Conservation (phyloP, 2,797 vertebrate species). For the Capromys pilorides region DNA sequence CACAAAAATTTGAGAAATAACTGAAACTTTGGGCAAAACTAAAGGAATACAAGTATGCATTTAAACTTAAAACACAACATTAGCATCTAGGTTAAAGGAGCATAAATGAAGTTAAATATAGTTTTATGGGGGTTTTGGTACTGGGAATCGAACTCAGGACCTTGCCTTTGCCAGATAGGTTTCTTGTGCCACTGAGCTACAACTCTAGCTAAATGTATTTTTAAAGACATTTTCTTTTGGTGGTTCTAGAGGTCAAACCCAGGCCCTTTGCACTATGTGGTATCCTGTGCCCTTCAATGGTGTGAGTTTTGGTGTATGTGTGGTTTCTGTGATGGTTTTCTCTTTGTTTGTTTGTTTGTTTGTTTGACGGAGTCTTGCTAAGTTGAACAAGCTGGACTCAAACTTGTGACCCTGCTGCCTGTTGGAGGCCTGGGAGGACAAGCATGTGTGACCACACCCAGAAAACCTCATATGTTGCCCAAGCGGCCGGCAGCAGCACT, state of each 20-base stretch:
- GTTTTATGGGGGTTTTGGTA: no score
- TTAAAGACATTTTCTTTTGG: neutral
- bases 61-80: neutral
- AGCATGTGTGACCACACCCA: neutral
- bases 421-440: neutral
- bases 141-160: no score
- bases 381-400: neutral
- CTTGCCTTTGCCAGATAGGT: no score
- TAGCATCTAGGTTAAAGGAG: neutral
- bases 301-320: neutral
- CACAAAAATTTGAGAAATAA: neutral
- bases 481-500: neutral
- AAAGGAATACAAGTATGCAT: neutral
- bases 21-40: constrained; percentile 10
- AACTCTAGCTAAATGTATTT: neutral
- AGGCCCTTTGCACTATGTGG: neutral
- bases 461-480: neutral
- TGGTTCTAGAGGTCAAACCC: neutral
- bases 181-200: no score
- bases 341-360: neutral
- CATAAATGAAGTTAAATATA: neutral
- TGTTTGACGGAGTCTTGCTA: neutral
- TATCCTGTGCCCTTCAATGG: neutral
- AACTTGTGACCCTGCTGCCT: neutral
- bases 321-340: neutral